A percentile compares a stretch with the other conserved stretches of the same genome.
Evolutionary conservation across 2,888 invertebrate species (phyloP).

Genomic region (Sesamia inferens): DNA sequence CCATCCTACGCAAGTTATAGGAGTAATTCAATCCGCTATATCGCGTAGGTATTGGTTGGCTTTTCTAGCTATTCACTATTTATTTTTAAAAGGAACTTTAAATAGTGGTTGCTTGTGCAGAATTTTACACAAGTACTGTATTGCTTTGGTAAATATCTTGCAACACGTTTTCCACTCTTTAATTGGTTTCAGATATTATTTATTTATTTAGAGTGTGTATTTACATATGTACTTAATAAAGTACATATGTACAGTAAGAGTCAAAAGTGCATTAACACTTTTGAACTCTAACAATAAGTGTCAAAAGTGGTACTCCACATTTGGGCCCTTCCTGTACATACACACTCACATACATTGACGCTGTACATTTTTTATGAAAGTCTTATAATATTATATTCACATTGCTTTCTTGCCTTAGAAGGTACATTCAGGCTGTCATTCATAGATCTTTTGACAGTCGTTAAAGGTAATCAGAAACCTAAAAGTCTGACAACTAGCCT

Average conservation of each 20-base stretch:
- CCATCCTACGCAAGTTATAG: conserved; percentile 8
- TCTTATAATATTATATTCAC: background rate
- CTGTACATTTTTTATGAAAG: too few relatives aligned
- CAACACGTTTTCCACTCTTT: too few relatives aligned
- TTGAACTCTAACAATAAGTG: too few relatives aligned
- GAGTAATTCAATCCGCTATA: conserved; percentile 1
- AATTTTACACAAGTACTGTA: background rate
- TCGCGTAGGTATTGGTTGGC: conserved; percentile 17
- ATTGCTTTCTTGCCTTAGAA: background rate
- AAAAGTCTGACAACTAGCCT: background rate
- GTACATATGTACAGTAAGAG: too few relatives aligned
- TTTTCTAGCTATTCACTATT: conserved; percentile 7
- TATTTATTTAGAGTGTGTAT: background rate
- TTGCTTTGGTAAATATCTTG: background rate
- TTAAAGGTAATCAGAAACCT: background rate
- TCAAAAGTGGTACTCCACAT: too few relatives aligned
- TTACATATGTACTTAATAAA: too few relatives aligned
- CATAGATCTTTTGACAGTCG: background rate
- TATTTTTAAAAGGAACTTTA: conserved; percentile 13
- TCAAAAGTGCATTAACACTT: too few relatives aligned
- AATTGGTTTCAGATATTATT: too few relatives aligned
- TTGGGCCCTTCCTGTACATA: too few relatives aligned
- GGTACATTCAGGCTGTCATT: background rate
- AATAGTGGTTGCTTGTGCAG: background rate
- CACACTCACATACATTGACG: too few relatives aligned